Evolutionary conservation across 2,888 invertebrate genomes (phyloP).

Genomic region (Ennomos fuscantarius): DNA sequence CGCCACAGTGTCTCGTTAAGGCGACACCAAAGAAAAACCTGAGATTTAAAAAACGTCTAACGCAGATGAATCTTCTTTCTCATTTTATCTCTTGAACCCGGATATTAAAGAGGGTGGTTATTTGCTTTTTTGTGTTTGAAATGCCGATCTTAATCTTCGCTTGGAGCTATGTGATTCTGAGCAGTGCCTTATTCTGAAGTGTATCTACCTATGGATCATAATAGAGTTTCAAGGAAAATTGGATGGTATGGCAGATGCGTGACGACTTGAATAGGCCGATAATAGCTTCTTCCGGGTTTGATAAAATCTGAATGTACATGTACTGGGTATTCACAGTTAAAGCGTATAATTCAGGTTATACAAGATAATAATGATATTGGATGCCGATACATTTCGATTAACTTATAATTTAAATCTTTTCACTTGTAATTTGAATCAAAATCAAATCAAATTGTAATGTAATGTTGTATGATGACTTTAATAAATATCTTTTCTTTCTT

Average conservation of each 20-base stretch:
- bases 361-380: too few relatives aligned
- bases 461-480: too few relatives aligned
- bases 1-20: conserved; percentile 19
- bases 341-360: too few relatives aligned
- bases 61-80: conserved; percentile 21
- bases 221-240: conserved; percentile 7
- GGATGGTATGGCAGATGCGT: conserved; percentile 7
- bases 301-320: too few relatives aligned
- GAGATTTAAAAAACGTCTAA: conserved; percentile 16
- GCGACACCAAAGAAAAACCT: conserved; percentile 9
- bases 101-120: conserved; percentile 32
- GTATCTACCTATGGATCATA: conserved; percentile 6
- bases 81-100: conserved; percentile 32
- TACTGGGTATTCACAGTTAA: too few relatives aligned
- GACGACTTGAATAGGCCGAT: conserved; percentile 8
- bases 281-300: too few relatives aligned
- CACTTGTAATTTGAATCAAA: too few relatives aligned
- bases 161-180: conserved; percentile 29
- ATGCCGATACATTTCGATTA: too few relatives aligned
- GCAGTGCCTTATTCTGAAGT: conserved; percentile 5
- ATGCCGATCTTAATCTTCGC: conserved; percentile 33
- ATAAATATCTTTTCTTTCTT: too few relatives aligned
- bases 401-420: too few relatives aligned
- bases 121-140: conserved; percentile 34
- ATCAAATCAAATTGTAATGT: too few relatives aligned